A percentile compares a stretch with the other conserved stretches of the same genome.
Evolutionary conservation across 2,888 invertebrate genomes (phyloP).

Genomic region (Diploptera punctata): DNA sequence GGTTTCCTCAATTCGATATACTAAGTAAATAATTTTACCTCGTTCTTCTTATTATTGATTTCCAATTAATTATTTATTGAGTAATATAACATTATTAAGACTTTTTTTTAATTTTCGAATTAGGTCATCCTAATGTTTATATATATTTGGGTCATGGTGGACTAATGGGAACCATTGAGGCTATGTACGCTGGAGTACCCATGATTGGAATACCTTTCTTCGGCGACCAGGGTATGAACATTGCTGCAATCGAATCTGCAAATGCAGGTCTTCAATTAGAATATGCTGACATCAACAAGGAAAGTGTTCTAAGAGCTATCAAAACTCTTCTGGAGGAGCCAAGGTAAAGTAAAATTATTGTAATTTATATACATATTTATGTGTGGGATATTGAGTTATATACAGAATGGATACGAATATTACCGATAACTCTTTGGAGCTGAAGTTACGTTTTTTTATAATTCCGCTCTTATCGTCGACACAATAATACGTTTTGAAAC

Average conservation of each 20-base stretch:
- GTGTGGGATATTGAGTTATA: no score
- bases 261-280: conserved; percentile 63
- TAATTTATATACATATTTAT: no score
- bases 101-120: no score
- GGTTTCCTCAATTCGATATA: conserved; percentile 81
- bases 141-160: conserved; percentile 78
- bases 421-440: no score
- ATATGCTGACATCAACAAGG: conserved; percentile 60
- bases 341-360: no score
- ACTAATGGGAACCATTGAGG: conserved; percentile 72
- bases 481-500: no score
- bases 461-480: no score
- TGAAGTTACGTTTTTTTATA: no score
- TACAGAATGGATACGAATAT: no score
- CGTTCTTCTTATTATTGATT: no score
- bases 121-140: conserved; percentile 71
- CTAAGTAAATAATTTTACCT: conserved; percentile 52
- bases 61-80: no score
- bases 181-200: conserved; percentile 69
- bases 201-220: conserved; percentile 70
- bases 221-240: conserved; percentile 70
- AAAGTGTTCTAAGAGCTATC: conserved; percentile 58
- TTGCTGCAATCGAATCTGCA: conserved; percentile 59
- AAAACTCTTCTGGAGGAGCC: conserved; percentile 42
- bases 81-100: no score